A percentile compares a stretch with the other conserved stretches of the same genome.
These are phyloP conservation scores for Oscheius sp. DNA, from an alignment of 2,888 invertebrate genomes.

Conservation along the genomic window DNA sequence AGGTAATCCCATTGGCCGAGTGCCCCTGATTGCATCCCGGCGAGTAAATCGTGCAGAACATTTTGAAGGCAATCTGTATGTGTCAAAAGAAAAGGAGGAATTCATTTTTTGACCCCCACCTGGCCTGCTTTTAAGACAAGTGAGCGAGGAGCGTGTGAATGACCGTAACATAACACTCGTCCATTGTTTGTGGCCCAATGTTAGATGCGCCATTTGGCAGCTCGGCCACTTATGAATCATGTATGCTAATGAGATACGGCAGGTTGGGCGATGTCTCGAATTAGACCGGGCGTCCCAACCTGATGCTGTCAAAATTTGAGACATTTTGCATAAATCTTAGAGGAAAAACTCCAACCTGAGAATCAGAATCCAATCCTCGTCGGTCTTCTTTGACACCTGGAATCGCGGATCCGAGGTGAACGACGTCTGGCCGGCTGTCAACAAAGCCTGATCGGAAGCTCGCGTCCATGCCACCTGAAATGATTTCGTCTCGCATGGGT, in stretches of 20 bases:
- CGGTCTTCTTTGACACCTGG: constrained; percentile 57
- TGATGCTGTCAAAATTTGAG: too few relatives aligned
- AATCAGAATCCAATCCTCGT: constrained; percentile 64
- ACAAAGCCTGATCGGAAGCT: constrained; percentile 60
- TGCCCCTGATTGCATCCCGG: constrained; percentile 21
- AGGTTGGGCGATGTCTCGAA: constrained; percentile 15
- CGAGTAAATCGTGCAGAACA: constrained; percentile 20
- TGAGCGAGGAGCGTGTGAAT: too few relatives aligned
- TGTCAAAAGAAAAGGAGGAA: too few relatives aligned
- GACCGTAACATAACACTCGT: constrained; percentile 18
- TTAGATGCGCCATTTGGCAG: constrained; percentile 22
- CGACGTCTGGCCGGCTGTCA: constrained; percentile 65
- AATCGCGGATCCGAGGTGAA: constrained; percentile 66
- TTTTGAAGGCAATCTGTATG: too few relatives aligned
- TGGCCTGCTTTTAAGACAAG: too few relatives aligned
- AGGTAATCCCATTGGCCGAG: constrained; percentile 28
- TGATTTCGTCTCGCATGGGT: not conserved
- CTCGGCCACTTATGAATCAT: constrained; percentile 26
- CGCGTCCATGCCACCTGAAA: constrained; percentile 65
- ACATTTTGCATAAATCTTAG: too few relatives aligned
- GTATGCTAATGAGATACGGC: constrained; percentile 32
- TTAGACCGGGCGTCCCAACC: too few relatives aligned
- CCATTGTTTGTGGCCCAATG: constrained; percentile 9
- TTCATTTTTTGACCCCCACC: too few relatives aligned
- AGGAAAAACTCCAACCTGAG: constrained; percentile 57